phyloP scores from a whole-genome alignment of 2,113 vertebrate genomes.

The Perognathus longimembris region DNA sequence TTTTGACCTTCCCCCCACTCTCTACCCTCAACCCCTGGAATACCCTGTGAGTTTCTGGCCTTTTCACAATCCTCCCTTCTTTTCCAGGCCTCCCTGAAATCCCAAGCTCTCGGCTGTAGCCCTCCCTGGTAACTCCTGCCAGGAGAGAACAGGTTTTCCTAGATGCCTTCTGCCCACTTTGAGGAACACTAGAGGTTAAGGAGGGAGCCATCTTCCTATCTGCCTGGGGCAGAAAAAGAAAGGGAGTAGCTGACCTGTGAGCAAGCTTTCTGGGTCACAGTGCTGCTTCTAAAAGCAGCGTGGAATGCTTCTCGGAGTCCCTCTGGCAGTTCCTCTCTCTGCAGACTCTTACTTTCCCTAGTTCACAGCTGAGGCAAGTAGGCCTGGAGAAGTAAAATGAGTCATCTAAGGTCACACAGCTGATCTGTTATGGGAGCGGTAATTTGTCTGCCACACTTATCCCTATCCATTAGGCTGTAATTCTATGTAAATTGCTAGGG shows the following conservation, averaged over 20 bases:
- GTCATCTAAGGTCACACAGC: slow-evolving; percentile 28
- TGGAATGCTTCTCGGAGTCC: background rate
- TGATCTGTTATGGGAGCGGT: background rate
- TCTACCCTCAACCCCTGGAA: background rate
- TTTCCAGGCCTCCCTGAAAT: background rate
- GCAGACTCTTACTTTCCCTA: background rate
- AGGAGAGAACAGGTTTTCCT: background rate
- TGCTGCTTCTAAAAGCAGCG: background rate
- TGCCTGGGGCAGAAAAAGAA: background rate
- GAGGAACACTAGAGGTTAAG: background rate
- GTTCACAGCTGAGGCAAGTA: background rate
- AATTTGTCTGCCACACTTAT: background rate
- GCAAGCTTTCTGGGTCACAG: background rate
- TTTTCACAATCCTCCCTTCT: background rate
- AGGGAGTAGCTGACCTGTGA: background rate
- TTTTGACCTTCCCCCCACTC: background rate
- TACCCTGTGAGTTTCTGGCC: background rate
- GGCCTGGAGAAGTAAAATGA: slow-evolving; percentile 30
- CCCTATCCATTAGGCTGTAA: background rate
- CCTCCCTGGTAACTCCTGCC: background rate
- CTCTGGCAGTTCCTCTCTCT: background rate
- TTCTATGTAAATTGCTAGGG: slow-evolving; percentile 31
- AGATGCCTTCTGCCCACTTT: background rate
- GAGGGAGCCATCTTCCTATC: background rate
- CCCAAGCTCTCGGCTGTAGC: background rate